phyloP scores from a whole-genome alignment of 2,888 invertebrate species.

The Aporophyla lueneburgensis region DNA sequence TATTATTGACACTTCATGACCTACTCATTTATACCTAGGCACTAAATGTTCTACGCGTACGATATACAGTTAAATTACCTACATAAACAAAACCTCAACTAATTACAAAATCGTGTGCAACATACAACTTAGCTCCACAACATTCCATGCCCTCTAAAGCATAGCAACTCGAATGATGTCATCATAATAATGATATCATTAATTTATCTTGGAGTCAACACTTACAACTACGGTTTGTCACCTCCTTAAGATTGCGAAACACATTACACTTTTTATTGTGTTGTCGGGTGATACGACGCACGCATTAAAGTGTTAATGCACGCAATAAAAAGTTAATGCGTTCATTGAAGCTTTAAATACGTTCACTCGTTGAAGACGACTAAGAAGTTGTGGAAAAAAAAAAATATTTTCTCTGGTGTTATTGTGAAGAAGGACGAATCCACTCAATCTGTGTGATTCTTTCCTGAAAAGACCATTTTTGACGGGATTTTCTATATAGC shows the following conservation, averaged over 20 bases:
- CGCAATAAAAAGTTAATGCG: constrained; percentile 46
- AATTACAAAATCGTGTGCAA: constrained; percentile 48
- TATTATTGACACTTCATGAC: background rate
- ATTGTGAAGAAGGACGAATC: background rate
- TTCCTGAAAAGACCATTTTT: too few species aligned
- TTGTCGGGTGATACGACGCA: constrained; percentile 14
- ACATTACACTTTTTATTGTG: constrained; percentile 30
- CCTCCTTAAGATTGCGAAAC: constrained; percentile 35
- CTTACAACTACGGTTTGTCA: constrained; percentile 23
- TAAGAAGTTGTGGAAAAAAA: background rate
- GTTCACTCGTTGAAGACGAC: background rate
- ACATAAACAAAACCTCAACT: constrained; percentile 14
- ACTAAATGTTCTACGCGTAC: constrained; percentile 18
- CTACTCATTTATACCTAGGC: constrained; percentile 7
- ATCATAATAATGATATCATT: constrained; percentile 45
- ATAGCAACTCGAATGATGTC: constrained; percentile 30
- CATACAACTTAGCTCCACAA: constrained; percentile 17
- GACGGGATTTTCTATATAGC: too few species aligned
- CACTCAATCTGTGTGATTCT: too few species aligned
- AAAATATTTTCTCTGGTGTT: background rate
- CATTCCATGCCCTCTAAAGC: constrained; percentile 17
- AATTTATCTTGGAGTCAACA: constrained; percentile 17
- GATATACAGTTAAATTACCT: constrained; percentile 4
- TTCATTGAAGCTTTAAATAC: constrained; percentile 18
- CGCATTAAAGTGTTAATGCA: constrained; percentile 31